Percentiles rank a stretch among this genome's conserved stretches.
Conservation (phyloP, 2,113 vertebrate species). For the Ranitomeya imitator region DNA sequence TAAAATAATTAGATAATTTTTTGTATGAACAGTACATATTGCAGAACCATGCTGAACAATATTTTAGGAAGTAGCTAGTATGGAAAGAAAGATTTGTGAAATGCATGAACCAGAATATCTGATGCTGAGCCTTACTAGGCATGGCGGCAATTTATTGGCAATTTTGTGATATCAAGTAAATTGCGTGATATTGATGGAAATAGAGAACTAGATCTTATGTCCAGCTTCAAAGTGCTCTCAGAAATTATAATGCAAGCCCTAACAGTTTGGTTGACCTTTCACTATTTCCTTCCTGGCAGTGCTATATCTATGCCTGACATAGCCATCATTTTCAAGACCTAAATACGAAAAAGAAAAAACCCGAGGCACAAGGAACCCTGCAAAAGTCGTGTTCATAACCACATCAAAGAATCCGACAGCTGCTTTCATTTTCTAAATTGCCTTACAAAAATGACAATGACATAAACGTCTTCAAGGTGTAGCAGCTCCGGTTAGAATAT, state of each 20-base stretch:
- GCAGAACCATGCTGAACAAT: too few species aligned
- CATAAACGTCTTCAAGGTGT: not conserved
- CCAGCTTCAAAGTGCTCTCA: conserved; percentile 13
- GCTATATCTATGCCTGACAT: not conserved
- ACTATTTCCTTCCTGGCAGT: not conserved
- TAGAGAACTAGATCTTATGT: not conserved
- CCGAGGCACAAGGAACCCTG: not conserved
- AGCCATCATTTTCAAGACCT: not conserved
- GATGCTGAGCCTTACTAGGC: not conserved
- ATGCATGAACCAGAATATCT: not conserved
- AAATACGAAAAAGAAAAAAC: not conserved
- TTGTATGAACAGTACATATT: too few species aligned
- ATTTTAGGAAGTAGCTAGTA: not conserved
- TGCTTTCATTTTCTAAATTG: conserved; percentile 24
- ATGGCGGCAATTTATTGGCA: not conserved
- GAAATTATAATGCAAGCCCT: not conserved
- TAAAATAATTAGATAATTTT: too few species aligned
- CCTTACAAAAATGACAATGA: conserved; percentile 15
- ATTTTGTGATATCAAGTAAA: conserved; percentile 4
- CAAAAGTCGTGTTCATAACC: not conserved
- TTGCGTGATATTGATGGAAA: not conserved
- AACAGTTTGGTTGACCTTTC: not conserved
- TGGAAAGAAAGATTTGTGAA: not conserved
- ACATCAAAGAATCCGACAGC: not conserved
- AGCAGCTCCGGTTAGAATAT: not conserved